phyloP scores from a whole-genome alignment of 1,140 invertebrate species.

The Helicorthomorpha holstii region DNA sequence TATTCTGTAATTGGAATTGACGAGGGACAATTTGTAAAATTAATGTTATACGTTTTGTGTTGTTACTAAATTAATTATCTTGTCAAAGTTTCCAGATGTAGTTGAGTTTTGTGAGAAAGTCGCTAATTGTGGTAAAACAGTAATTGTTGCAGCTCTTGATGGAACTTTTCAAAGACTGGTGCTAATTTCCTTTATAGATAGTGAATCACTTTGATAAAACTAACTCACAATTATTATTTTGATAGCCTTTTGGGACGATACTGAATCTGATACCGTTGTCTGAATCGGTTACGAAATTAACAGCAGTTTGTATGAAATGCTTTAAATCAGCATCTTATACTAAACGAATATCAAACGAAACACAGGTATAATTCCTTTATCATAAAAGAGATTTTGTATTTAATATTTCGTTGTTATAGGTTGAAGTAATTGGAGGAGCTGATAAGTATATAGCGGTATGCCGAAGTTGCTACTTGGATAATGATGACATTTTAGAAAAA shows the following conservation, averaged over 20 bases:
- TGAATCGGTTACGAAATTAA: slow-evolving; percentile 42
- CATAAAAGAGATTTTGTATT: slow-evolving; percentile 1
- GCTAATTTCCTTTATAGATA: slow-evolving; percentile 1
- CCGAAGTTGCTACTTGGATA: slow-evolving; percentile 27
- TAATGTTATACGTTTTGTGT: neutral
- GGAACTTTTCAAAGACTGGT: slow-evolving; percentile 40
- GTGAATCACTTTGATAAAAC: neutral
- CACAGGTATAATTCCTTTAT: slow-evolving; percentile 9
- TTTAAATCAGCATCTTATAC: slow-evolving; percentile 40
- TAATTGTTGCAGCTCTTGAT: slow-evolving; percentile 44
- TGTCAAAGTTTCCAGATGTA: slow-evolving; percentile 38
- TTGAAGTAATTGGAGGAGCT: slow-evolving; percentile 43
- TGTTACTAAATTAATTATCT: neutral
- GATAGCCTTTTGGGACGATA: slow-evolving; percentile 37
- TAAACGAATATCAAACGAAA: slow-evolving; percentile 33
- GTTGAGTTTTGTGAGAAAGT: slow-evolving; percentile 37
- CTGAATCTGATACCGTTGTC: slow-evolving; percentile 41
- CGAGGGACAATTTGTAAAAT: slow-evolving; percentile 45
- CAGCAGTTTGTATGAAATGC: slow-evolving; percentile 42
- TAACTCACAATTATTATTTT: neutral
- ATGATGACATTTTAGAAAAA: neutral
- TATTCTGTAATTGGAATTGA: slow-evolving; percentile 45
- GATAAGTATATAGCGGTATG: slow-evolving; percentile 45
- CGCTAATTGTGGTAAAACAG: slow-evolving; percentile 40
- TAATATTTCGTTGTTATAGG: slow-evolving; percentile 20